Evolutionary conservation across 2,113 vertebrate species (phyloP).

Genomic region (Chaetops frenatus): DNA sequence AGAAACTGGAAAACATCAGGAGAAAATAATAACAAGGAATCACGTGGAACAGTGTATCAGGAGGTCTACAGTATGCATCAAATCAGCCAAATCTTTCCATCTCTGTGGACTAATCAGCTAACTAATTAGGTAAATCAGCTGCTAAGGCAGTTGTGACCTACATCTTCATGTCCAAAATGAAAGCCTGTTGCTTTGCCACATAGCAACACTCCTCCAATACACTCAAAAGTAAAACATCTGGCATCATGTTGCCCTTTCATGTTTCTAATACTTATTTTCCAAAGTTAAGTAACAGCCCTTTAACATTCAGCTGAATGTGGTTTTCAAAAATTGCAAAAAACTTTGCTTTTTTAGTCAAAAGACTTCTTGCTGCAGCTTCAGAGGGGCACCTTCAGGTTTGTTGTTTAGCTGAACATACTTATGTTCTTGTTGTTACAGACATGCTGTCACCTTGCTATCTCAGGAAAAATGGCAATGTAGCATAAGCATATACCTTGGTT

Average conservation of each 20-base stretch:
- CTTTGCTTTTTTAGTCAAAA: background rate
- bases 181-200: background rate
- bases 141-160: background rate
- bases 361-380: background rate
- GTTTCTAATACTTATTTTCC: background rate
- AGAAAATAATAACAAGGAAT: background rate
- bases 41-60: background rate
- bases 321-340: background rate
- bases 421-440: slow-evolving; percentile 1
- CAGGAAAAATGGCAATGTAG: background rate
- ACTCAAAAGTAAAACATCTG: background rate
- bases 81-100: background rate
- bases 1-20: background rate
- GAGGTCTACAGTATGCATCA: background rate
- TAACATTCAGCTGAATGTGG: background rate
- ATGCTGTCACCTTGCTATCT: background rate
- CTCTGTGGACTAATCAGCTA: background rate
- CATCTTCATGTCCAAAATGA: background rate
- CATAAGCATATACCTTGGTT: background rate
- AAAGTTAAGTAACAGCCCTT: background rate
- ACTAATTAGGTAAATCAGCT: background rate
- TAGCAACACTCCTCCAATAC: background rate
- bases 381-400: background rate
- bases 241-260: background rate
- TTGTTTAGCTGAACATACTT: background rate